Base-by-base conservation (phyloP, 2,888 invertebrate genomes). In the Galerucella calmariensis region DNA sequence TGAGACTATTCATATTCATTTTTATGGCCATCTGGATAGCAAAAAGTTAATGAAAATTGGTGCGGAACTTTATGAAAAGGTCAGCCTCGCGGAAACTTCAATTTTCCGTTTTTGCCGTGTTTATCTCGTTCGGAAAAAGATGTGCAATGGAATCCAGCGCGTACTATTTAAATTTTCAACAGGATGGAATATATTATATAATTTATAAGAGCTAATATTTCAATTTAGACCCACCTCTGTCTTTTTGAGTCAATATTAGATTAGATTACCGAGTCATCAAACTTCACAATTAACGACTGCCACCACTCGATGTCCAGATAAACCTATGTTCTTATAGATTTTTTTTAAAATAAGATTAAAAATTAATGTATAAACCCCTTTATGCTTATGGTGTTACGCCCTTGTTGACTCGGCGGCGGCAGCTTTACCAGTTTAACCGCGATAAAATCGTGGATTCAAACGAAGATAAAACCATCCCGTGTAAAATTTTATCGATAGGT, bases 11-110 rank as follows among this genome's bases (percentile, higher is more conserved):
- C 72, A 61, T 72, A 72, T 72, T 72, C 72, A 67, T 72, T 20
- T 20, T 72, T 72, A 66, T 65, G 62, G 71, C 63, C 63, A 69
- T 63, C 69, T 51, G 69, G 44, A 44, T 71, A 27, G 66, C 56
- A 66, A 66, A 73, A 73, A 69, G 71, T 71, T 76, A 73, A 76
- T 73, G 73, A 78, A 75, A 78, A 76, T 76, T 74, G 76, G 74
- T 65, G 53, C 65, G 75, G 69, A 77, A 77, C 69, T 75, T 76
- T 66, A 67, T 67, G 66, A 51, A 76, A 78, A 77, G 76, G 77
- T 77, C 76, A 75, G 74, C 73, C 74, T 62, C 68, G 72, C 69
- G 75, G 70, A 75, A 76, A 73, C 74, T 66, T 73, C 76, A 67
- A 72, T 72, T 72, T 72, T 72, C 59, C 66, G 59, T 66, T 72